phyloP scores from a whole-genome alignment of 2,113 vertebrate genomes.

The Sardina pilchardus region DNA sequence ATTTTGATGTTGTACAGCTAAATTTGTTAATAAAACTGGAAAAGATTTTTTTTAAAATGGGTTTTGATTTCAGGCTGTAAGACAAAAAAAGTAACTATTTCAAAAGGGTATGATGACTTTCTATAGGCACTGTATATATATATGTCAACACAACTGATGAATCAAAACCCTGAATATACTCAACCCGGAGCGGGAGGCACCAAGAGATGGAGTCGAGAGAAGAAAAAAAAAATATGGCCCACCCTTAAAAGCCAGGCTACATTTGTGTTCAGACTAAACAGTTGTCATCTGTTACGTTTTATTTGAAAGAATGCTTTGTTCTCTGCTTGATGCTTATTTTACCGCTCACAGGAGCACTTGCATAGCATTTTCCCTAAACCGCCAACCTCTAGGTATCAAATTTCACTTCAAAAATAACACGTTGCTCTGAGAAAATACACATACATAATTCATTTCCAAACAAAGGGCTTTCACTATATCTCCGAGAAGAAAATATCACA shows the following conservation, averaged over 20 bases:
- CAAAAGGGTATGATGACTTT: too few species aligned
- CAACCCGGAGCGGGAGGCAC: slow-evolving; percentile 42
- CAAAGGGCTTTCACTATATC: slow-evolving; percentile 37
- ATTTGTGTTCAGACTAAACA: slow-evolving; percentile 58
- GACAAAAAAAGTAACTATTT: too few species aligned
- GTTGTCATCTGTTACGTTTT: slow-evolving; percentile 57
- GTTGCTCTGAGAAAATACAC: slow-evolving; percentile 48
- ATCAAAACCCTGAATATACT: slow-evolving; percentile 40
- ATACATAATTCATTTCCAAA: slow-evolving; percentile 42
- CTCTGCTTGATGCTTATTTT: slow-evolving; percentile 51
- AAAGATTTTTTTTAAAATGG: too few species aligned
- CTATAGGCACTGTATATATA: too few species aligned
- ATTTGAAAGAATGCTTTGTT: slow-evolving; percentile 62
- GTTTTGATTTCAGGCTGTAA: too few species aligned
- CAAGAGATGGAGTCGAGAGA: slow-evolving; percentile 29
- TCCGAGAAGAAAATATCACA: slow-evolving; percentile 24
- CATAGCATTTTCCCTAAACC: slow-evolving; percentile 57
- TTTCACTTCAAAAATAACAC: slow-evolving; percentile 60
- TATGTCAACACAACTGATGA: slow-evolving; percentile 38
- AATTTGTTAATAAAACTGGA: too few species aligned
- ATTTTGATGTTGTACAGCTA: too few species aligned
- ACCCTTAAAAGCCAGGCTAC: slow-evolving; percentile 50
- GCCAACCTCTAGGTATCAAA: slow-evolving; percentile 52
- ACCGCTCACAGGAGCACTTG: slow-evolving; percentile 56
- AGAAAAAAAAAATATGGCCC: slow-evolving; percentile 17